Evolutionary conservation across 2,888 invertebrate genomes (phyloP).

Genomic region (Eupeodes latifasciatus): DNA sequence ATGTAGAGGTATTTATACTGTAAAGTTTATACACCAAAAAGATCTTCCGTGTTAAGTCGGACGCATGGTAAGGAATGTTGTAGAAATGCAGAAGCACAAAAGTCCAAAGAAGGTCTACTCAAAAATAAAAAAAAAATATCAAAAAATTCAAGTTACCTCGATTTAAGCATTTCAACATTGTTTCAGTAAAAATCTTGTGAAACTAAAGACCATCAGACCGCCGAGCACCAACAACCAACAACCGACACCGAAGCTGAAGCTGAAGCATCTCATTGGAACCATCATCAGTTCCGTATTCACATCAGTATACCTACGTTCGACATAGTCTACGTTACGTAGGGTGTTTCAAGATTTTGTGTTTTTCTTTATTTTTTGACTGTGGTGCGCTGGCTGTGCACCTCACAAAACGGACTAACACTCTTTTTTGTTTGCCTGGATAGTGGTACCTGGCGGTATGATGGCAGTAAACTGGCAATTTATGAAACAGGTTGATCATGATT

Average conservation of each 20-base stretch:
- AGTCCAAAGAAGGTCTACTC: slow-evolving; percentile 42
- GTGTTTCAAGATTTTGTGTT: slow-evolving; percentile 29
- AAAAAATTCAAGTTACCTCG: slow-evolving; percentile 36
- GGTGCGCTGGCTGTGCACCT: slow-evolving; percentile 13
- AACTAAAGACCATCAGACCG: slow-evolving; percentile 33
- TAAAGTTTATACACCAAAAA: background rate
- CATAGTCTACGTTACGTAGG: background rate
- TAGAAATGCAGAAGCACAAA: slow-evolving; percentile 64
- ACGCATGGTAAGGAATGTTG: slow-evolving; percentile 48
- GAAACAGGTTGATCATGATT: slow-evolving; percentile 76
- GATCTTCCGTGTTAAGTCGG: slow-evolving; percentile 34
- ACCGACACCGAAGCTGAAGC: slow-evolving; percentile 40
- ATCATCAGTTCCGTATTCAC: slow-evolving; percentile 11
- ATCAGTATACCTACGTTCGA: background rate
- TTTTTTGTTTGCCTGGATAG: slow-evolving; percentile 5
- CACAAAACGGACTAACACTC: slow-evolving; percentile 55
- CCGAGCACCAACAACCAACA: background rate
- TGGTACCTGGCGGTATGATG: background rate
- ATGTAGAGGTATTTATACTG: no score
- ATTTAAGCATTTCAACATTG: slow-evolving; percentile 54
- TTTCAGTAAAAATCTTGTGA: slow-evolving; percentile 50
- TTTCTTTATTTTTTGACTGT: background rate
- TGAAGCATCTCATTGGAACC: slow-evolving; percentile 59
- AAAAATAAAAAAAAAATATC: background rate
- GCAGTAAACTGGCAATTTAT: slow-evolving; percentile 60